Evolutionary conservation across 2,797 vertebrate species (phyloP).

Genomic region (Fringilla coelebs): DNA sequence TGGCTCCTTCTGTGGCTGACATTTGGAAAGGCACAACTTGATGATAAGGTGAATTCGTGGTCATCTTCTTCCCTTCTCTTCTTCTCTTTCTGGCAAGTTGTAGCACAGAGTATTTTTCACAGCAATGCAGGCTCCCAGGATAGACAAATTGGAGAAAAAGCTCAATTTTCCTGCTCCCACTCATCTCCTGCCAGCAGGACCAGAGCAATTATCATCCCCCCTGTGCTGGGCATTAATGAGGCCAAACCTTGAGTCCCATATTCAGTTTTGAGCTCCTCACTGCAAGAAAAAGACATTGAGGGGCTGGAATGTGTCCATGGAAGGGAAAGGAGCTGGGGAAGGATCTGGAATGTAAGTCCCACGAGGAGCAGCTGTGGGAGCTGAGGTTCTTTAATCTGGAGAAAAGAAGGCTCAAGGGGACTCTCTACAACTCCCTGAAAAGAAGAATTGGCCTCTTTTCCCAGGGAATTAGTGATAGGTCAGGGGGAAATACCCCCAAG

Average conservation of each 20-base stretch:
- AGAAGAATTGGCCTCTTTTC: not conserved
- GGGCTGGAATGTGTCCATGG: not conserved
- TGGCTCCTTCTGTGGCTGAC: not conserved
- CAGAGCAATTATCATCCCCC: not conserved
- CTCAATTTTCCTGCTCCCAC: not conserved
- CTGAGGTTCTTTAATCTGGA: not conserved
- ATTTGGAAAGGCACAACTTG: not conserved
- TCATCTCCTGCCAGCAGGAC: not conserved
- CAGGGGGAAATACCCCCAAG: not conserved
- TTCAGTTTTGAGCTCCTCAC: not conserved
- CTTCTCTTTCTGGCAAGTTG: not conserved
- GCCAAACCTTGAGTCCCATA: fast-evolving
- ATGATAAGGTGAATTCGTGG: not conserved
- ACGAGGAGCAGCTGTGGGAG: not conserved
- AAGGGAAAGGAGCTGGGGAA: not conserved
- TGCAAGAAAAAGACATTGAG: not conserved
- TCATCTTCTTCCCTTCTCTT: not conserved
- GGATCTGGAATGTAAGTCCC: not conserved
- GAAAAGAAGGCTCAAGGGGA: not conserved
- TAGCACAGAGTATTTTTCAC: not conserved
- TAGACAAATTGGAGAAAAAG: not conserved
- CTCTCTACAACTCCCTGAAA: not conserved
- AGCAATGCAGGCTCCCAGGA: not conserved
- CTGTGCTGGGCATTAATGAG: not conserved
- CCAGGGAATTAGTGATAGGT: too few relatives aligned